A percentile compares a stretch with the other conserved stretches of the same genome.
Evolutionary conservation across 92 coral and sea anemone genomes (phyloP).

Genomic region (Plumapathes pennacea): DNA sequence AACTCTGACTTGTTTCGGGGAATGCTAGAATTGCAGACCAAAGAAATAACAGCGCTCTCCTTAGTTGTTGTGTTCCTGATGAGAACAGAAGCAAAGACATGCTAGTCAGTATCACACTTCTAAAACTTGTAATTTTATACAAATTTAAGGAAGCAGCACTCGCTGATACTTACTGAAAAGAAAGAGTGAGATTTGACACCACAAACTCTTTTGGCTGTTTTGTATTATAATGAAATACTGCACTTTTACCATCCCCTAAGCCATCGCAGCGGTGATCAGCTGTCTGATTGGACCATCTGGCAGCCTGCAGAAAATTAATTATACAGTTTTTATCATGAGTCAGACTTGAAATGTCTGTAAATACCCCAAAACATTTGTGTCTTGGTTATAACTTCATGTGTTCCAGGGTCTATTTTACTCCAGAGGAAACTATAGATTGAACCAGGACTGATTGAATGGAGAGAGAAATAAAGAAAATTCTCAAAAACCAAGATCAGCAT

Average conservation of each 20-base stretch:
- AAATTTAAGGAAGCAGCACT: not conserved
- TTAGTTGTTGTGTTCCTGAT: not conserved
- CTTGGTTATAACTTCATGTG: too few species aligned
- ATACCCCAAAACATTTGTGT: too few species aligned
- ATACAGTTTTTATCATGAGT: too few species aligned
- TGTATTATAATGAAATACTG: constrained; percentile 16
- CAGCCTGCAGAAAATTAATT: constrained; percentile 40
- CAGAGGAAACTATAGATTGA: too few species aligned
- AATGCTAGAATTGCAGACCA: constrained; percentile 59
- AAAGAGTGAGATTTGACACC: constrained; percentile 59
- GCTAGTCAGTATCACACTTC: too few species aligned
- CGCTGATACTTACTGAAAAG: constrained; percentile 30
- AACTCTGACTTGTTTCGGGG: constrained; percentile 38
- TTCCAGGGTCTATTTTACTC: too few species aligned
- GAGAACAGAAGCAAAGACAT: not conserved
- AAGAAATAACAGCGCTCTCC: constrained; percentile 51
- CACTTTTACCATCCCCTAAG: constrained; percentile 49
- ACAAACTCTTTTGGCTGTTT: not conserved
- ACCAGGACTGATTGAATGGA: too few species aligned
- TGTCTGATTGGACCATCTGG: constrained; percentile 64
- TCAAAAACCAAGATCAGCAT: too few species aligned
- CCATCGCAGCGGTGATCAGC: constrained; percentile 26
- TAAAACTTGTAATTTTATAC: too few species aligned
- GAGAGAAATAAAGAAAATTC: too few species aligned
- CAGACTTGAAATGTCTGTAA: too few species aligned